Evolutionary conservation across 2,113 vertebrate species (phyloP).

Genomic region (Pitta sordida): DNA sequence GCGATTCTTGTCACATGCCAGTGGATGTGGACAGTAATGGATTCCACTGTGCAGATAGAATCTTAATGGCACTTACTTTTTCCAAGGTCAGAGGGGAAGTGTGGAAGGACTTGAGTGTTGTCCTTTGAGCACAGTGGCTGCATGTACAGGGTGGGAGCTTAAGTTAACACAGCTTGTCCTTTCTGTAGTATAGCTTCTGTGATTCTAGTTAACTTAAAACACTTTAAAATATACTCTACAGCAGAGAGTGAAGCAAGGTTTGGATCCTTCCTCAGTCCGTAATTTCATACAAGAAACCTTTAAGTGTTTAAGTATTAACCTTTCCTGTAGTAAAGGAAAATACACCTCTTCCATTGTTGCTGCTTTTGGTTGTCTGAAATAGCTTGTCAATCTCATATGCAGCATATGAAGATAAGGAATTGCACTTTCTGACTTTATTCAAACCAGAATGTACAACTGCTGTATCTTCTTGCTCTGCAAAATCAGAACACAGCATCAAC

Average conservation of each 20-base stretch:
- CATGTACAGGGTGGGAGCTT: background rate
- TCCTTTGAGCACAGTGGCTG: background rate
- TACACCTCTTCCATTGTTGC: background rate
- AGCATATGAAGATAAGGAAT: background rate
- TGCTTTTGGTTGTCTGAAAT: background rate
- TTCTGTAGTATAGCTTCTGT: background rate
- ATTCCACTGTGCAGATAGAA: background rate
- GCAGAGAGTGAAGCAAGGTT: background rate
- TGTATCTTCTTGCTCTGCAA: background rate
- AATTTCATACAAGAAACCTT: background rate
- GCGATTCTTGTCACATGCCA: background rate
- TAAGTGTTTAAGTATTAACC: too few species aligned
- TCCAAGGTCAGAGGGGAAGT: conserved; percentile 8
- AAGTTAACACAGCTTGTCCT: background rate
- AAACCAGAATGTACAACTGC: background rate
- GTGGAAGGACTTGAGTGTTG: background rate
- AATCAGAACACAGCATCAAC: background rate
- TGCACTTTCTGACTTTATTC: background rate
- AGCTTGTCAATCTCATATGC: background rate
- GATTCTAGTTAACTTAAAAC: background rate
- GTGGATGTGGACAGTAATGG: background rate
- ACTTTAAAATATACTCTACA: background rate
- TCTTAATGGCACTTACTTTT: background rate
- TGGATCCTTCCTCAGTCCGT: background rate
- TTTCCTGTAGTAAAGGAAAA: too few species aligned